These are phyloP conservation scores for Drosophila bipectinata DNA, from an alignment of 1,140 invertebrate genomes.

Conservation along the genomic window DNA sequence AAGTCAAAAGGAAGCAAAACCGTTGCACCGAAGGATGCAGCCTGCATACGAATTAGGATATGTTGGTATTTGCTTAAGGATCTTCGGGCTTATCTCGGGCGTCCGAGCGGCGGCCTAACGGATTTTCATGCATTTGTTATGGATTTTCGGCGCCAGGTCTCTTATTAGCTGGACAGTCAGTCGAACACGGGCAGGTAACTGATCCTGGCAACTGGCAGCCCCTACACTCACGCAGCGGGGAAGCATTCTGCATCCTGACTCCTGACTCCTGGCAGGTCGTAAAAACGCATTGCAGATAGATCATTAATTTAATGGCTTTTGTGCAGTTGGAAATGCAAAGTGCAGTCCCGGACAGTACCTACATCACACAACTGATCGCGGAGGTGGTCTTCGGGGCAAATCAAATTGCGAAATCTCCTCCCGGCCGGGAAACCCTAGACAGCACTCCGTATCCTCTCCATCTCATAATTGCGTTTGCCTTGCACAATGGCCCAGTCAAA, in stretches of 20 bases:
- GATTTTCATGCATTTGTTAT: conserved; percentile 81
- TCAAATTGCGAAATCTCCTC: conserved; percentile 66
- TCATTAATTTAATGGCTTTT: conserved; percentile 77
- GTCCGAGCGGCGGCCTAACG: conserved; percentile 60
- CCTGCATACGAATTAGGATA: conserved; percentile 73
- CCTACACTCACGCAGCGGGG: conserved; percentile 52
- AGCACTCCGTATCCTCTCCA: conserved; percentile 31
- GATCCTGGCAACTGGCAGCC: conserved; percentile 30
- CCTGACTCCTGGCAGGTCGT: conserved; percentile 63
- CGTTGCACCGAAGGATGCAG: conserved; percentile 24
- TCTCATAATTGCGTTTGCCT: conserved; percentile 71
- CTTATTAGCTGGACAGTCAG: conserved; percentile 54
- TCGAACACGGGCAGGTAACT: conserved; percentile 26
- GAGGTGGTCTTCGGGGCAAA: conserved; percentile 60
- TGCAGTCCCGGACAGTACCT: conserved; percentile 42
- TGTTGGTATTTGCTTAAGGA: conserved; percentile 69
- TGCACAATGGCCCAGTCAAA: conserved; percentile 61
- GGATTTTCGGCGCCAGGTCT: conserved; percentile 80
- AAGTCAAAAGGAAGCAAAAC: conserved; percentile 38
- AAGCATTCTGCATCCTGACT: conserved; percentile 29
- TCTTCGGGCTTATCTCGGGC: conserved; percentile 33
- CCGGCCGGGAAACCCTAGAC: conserved; percentile 48
- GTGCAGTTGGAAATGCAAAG: conserved; percentile 57
- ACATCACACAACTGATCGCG: conserved; percentile 28
- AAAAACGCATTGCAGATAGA: conserved; percentile 66